Percentiles rank a stretch among this genome's conserved stretches.
Conservation (phyloP, 2,888 invertebrate species). For the Chydorus sphaericus region DNA sequence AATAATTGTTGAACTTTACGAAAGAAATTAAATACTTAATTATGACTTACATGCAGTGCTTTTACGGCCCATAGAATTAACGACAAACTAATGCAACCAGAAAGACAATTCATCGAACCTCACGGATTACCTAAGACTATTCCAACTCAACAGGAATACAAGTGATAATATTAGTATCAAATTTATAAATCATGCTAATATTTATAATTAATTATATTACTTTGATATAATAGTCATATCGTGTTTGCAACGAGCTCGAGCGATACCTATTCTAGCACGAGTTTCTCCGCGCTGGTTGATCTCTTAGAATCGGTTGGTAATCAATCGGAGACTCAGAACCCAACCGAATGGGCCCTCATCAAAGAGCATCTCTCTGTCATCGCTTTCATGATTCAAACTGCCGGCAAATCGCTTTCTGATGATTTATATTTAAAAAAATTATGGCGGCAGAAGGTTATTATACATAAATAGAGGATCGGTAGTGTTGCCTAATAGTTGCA, state of each 20-base stretch:
- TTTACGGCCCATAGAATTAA: constrained; percentile 23
- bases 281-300: constrained; percentile 21
- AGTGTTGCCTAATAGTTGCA: no score
- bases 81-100: constrained; percentile 27
- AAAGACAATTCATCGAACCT: constrained; percentile 30
- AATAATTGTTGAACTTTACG: background rate
- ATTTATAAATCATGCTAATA: no score
- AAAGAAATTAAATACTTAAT: background rate
- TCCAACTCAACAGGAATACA: constrained; percentile 8
- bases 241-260: constrained; percentile 20
- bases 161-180: background rate
- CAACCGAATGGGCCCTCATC: constrained; percentile 3
- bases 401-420: background rate
- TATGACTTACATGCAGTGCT: constrained; percentile 17
- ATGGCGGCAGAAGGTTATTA: no score
- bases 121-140: constrained; percentile 24
- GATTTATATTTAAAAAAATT: no score
- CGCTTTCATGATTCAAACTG: constrained; percentile 8
- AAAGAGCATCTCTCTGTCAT: constrained; percentile 13
- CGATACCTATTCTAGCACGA: constrained; percentile 19
- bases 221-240: constrained; percentile 22
- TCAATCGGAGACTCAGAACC: background rate
- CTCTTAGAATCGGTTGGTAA: constrained; percentile 15
- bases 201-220: no score
- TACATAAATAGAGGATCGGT: no score